Base-by-base conservation (phyloP, 2,797 vertebrate species). In the Enteromius argenteus region DNA sequence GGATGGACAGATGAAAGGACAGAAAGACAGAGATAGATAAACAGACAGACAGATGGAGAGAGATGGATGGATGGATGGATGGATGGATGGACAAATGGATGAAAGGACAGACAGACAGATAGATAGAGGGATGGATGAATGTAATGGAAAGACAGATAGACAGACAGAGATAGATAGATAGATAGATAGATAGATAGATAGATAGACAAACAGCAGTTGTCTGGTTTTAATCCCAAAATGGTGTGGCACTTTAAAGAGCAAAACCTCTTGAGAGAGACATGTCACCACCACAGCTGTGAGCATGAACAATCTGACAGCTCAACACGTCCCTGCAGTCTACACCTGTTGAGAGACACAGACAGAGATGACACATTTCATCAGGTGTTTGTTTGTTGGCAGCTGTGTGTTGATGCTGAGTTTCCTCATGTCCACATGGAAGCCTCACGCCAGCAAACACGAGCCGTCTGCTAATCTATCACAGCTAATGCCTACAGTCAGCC, bases 331-430 rank as follows among this genome's bases (percentile, higher is more conserved):
- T 72, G 14, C 15, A 46, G 66, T 78, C 53, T 79, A 72, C 73
- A 46, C 79, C 82, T 85, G 74, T 79, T 76, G 80, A 81, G 85
- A 71, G 15, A 66, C 82, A 66, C 68, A 77, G 35, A 64, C 13
- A 79, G 64, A 72, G 49, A 82, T 39, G 64, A 77, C 64, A 77
- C 72, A 83, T 86, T 80, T 86, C 39, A 86, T 83, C 76, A 83
- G 85, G 64, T 83, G 80, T 68, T 80, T 69, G 81, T 78, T 85
- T 79, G 78, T 56, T 68, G 62, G 68, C 69, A 78, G 81, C 75
- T 81, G 81, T 35, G 15, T 39, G 64, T 74, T 78, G 67, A 73
- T 71, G 46, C 66, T 27, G 27, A 35, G 42, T 76, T 75, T 75
- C 62, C 78, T 46, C 74, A 58, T 44, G 72, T 56, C 60, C 71